Evolutionary conservation across 2,113 vertebrate species (phyloP).

Genomic region (Chrysochloris asiatica): DNA sequence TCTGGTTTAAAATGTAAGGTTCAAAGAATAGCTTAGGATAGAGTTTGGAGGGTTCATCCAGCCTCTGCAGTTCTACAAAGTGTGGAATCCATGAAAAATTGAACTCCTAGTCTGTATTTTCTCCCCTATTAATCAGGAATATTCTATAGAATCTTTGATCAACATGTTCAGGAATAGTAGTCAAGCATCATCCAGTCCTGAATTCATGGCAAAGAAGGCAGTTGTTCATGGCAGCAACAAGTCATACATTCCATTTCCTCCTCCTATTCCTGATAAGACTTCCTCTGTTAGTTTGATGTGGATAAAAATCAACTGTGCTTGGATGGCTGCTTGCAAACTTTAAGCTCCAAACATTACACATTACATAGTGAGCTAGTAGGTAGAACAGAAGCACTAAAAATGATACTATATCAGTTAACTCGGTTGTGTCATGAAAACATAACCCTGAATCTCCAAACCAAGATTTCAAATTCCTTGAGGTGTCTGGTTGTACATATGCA

Average conservation of each 20-base stretch:
- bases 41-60: not conserved
- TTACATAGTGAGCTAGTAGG: not conserved
- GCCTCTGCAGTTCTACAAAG: not conserved
- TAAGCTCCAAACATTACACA: not conserved
- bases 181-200: not conserved
- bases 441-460: not conserved
- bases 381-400: not conserved
- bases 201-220: not conserved
- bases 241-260: not conserved
- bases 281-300: not conserved
- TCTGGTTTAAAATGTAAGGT: not conserved
- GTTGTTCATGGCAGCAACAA: not conserved
- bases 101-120: not conserved
- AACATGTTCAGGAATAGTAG: not conserved
- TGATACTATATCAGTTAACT: not conserved
- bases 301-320: not conserved
- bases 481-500: not conserved
- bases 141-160: not conserved
- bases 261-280: not conserved
- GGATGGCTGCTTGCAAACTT: not conserved
- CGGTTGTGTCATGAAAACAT: not conserved
- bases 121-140: not conserved
- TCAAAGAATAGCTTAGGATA: not conserved
- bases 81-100: not conserved
- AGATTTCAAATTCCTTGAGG: not conserved